Evolutionary conservation across 2,888 invertebrate species (phyloP), one percentile per base, ranked within the genome.

Genomic region (Nasonia oneida): DNA sequence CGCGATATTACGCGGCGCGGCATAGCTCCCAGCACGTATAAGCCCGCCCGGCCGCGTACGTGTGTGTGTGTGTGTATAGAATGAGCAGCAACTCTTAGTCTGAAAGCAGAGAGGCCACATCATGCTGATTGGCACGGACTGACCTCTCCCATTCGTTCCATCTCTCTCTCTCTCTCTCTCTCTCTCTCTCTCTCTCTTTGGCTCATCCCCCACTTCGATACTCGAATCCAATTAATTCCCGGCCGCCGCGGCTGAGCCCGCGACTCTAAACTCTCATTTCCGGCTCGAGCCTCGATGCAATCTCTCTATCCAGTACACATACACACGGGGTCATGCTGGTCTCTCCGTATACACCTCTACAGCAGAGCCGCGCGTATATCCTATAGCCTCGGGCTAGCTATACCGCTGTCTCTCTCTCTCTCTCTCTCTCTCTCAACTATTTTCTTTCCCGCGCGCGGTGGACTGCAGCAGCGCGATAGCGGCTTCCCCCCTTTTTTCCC

Each of bases 191-290:
- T 23, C 23, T 23, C 23, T 23, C 23, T 23, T 23, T 23, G 23
- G 23, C 23, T 23, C 23, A 23, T 47, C 39, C n/a, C 79, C n/a
- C 79, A 74, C 71, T 42, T 67, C 78, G 78, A 83, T 84, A 84
- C 67, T 82, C 82, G 61, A 85, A 87, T 82, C 87, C 79, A 82
- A 87, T 87, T 85, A 87, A 87, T 85, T 84, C 75, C 81, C 75
- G 71, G 74, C 71, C 82, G 64, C 80, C 42, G 47, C 70, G 64
- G 67, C 79, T 73, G 77, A 71, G 77, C 33, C 61, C 83, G 57
- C 70, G 73, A 77, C 71, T 85, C 76, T 85, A 79, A 79, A 82
- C 80, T 85, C 77, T 81, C 86, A 84, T 83, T 83, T 86, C 83
- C 83, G 79, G 18, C 33, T 29, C 29, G 23, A 10, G 50, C 42